These are phyloP conservation scores for Prosopocoilus inquinatus DNA, from an alignment of 2,888 invertebrate genomes.

Conservation along the genomic window DNA sequence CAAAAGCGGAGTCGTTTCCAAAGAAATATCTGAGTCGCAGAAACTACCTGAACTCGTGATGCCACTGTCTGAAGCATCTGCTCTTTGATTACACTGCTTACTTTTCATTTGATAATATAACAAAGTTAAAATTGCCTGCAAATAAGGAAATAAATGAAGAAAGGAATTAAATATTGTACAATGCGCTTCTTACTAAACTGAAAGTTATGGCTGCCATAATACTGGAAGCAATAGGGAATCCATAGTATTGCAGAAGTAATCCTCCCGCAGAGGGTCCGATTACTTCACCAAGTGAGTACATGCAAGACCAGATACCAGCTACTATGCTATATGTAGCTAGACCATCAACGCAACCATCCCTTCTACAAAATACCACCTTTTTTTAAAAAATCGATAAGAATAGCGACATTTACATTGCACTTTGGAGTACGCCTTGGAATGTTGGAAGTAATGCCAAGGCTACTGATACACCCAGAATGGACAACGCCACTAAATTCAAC, in stretches of 20 bases:
- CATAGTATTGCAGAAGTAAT: constrained; percentile 62
- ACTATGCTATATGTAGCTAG: constrained; percentile 72
- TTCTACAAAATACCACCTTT: constrained; percentile 50
- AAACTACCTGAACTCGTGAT: constrained; percentile 23
- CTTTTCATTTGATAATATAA: constrained; percentile 36
- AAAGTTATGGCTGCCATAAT: constrained; percentile 65
- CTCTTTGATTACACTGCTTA: constrained; percentile 28
- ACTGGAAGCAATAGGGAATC: constrained; percentile 68
- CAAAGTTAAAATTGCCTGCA: constrained; percentile 36
- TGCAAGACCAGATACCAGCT: constrained; percentile 73
- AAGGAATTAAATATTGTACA: background rate
- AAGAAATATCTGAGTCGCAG: constrained; percentile 31
- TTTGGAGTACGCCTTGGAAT: constrained; percentile 69
- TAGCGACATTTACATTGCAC: constrained; percentile 64
- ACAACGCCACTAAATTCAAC: constrained; percentile 65
- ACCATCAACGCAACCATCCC: constrained; percentile 66
- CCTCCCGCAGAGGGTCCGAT: constrained; percentile 69
- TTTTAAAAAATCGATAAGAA: constrained; percentile 5
- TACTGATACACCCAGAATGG: constrained; percentile 67
- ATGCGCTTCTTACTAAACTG: constrained; percentile 49
- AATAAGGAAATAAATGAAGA: constrained; percentile 8
- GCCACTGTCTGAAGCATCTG: constrained; percentile 38
- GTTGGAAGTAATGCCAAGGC: constrained; percentile 72
- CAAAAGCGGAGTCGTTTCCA: constrained; percentile 41
- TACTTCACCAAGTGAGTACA: constrained; percentile 74